Conservation (phyloP, 2,888 invertebrate species). For the Iselma pallidipennis region DNA sequence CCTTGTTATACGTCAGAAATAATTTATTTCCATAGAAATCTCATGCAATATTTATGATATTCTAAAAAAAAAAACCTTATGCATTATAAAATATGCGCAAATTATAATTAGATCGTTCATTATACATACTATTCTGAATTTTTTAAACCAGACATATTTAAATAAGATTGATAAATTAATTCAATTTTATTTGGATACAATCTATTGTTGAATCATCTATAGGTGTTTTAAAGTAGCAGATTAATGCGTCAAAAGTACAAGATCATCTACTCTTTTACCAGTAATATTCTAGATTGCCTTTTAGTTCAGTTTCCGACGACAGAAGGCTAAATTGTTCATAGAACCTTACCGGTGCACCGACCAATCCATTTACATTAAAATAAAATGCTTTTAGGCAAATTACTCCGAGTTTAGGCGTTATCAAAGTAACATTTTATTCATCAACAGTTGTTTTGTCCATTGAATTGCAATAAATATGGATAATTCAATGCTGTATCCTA, state of each 20-base stretch:
- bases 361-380: conserved; percentile 22
- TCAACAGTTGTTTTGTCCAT: not conserved
- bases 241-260: not conserved
- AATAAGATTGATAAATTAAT: conserved; percentile 16
- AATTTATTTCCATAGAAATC: conserved; percentile 28
- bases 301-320: conserved; percentile 14
- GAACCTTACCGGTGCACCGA: conserved; percentile 2
- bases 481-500: not conserved
- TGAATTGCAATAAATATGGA: no score
- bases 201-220: not conserved
- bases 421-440: not conserved
- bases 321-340: conserved; percentile 14
- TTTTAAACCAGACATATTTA: conserved; percentile 21
- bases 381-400: conserved; percentile 24
- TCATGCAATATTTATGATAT: conserved; percentile 33
- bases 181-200: not conserved
- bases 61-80: conserved; percentile 16
- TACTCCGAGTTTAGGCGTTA: conserved; percentile 8
- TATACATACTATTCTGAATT: conserved; percentile 26
- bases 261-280: not conserved
- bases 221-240: not conserved
- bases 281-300: not conserved
- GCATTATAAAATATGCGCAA: conserved; percentile 31
- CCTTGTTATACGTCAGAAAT: conserved; percentile 20
- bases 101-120: conserved; percentile 31